phyloP scores from a whole-genome alignment of 2,113 vertebrate genomes.

The Pleuronectes platessa region DNA sequence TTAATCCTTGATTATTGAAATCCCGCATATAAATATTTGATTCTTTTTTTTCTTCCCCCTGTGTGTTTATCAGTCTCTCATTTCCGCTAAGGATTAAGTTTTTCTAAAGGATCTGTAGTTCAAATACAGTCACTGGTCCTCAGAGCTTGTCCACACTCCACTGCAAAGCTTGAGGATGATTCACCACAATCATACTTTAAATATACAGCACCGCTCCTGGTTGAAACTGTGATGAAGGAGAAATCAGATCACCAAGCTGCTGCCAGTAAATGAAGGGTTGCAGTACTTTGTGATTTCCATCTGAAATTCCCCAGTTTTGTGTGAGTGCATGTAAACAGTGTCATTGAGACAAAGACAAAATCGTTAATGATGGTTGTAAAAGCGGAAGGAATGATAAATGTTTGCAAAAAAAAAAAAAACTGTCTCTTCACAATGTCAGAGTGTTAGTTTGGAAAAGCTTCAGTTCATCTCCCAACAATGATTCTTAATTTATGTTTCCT shows the following conservation, averaged over 20 bases:
- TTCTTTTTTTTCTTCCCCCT: background rate
- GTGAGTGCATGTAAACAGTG: slow-evolving; percentile 2
- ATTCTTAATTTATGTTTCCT: background rate
- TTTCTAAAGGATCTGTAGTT: background rate
- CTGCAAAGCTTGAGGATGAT: background rate
- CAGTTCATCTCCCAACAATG: slow-evolving; percentile 13
- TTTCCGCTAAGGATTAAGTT: slow-evolving; percentile 9
- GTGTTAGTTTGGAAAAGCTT: background rate
- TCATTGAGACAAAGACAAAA: slow-evolving; percentile 30
- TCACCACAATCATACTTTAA: background rate
- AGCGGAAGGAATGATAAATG: slow-evolving; percentile 32
- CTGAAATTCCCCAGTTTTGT: background rate
- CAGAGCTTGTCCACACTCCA: background rate
- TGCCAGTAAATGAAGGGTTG: background rate
- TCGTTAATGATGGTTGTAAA: slow-evolving; percentile 38
- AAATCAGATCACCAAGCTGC: background rate
- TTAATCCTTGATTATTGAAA: slow-evolving; percentile 67
- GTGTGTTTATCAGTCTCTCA: background rate
- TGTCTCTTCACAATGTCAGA: background rate
- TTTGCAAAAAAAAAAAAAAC: background rate
- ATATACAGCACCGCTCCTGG: background rate
- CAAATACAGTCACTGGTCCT: background rate
- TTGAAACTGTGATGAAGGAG: background rate
- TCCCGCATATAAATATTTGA: slow-evolving; percentile 59
- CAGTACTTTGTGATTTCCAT: background rate